Evolutionary conservation across 2,113 vertebrate genomes (phyloP).

Genomic region (Gymnobelideus leadbeateri): DNA sequence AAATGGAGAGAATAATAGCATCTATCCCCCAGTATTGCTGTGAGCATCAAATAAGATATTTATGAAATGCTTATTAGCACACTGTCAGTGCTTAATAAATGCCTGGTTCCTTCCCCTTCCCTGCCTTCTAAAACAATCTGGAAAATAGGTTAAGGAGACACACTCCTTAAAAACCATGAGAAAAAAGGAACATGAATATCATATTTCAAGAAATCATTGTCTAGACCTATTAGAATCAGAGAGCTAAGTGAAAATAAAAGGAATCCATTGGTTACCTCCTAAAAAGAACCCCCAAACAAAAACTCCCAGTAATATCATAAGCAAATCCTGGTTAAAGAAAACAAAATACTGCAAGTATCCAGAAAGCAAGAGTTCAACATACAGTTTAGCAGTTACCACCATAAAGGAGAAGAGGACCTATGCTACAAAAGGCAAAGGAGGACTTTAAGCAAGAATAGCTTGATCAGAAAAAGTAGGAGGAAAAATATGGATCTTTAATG

Average conservation of each 20-base stretch:
- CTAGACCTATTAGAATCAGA: background rate
- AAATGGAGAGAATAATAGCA: background rate
- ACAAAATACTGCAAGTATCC: background rate
- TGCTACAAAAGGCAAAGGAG: background rate
- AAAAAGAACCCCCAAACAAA: background rate
- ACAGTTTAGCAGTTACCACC: background rate
- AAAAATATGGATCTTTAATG: background rate
- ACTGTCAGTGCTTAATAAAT: background rate
- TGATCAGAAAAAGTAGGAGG: background rate
- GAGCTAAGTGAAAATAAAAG: background rate
- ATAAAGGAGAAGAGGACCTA: background rate
- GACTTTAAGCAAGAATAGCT: background rate
- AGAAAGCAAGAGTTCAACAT: background rate
- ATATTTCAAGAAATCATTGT: background rate
- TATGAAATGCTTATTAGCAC: background rate
- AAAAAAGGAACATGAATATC: background rate
- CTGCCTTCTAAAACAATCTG: background rate
- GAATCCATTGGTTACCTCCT: background rate
- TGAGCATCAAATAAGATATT: background rate
- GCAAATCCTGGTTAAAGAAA: background rate
- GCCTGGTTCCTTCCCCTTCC: background rate
- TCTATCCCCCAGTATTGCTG: background rate
- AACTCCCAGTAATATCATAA: background rate
- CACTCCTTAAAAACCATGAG: background rate
- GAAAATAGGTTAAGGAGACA: background rate